Base-by-base conservation (phyloP, 2,113 vertebrate genomes). In the Ibidorhyncha struthersii region DNA sequence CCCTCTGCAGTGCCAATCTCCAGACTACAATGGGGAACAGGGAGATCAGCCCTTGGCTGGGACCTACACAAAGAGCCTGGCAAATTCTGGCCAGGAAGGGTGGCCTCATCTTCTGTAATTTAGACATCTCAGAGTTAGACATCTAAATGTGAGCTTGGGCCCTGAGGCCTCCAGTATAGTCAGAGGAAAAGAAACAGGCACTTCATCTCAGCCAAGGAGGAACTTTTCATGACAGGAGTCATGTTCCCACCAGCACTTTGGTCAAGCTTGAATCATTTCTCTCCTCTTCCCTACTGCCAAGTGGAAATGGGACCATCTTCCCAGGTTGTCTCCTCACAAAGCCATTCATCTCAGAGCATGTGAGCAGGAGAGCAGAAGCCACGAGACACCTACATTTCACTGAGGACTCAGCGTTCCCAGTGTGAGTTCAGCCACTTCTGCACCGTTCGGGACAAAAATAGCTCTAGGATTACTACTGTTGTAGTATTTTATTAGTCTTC, bases 1-100 rank as follows among this genome's bases (percentile, higher is more conserved):
- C 30, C 56, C 61, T 93, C 61, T 90, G 66, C 56, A 38, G 66
- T 86, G 84, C 87, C 92, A 93, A 49, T 61, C 90, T 90, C 77
- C 76, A 74, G 86, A 91, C 56, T 95, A 96, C 95, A 96, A 96
- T 88, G 78, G 92, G 78, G 66, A 94, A 52, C 29, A 63, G 40
- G n/a, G 86, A 89, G 83, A 94, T 62, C 41, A 86, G 86, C 55
- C 85, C 62, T 87, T 91, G 77, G 86, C 70, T 2, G 40, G 72
- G 90, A 92, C 79, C 86, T 96, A 96, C 83, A 79, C 93, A 96
- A 85, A 97, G 95, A 94, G 65, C 86, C 91, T 96, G 83, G 77
- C 73, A 93, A 89, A 91, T 95, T 92, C 86, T 87, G 81, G n/a
- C 77, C 1, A 2, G 73, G 82, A 92, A 95, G 92, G 40, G 53